These are phyloP conservation scores for Tadarida brasiliensis DNA, from an alignment of 2,797 vertebrate species.

Conservation along the genomic window DNA sequence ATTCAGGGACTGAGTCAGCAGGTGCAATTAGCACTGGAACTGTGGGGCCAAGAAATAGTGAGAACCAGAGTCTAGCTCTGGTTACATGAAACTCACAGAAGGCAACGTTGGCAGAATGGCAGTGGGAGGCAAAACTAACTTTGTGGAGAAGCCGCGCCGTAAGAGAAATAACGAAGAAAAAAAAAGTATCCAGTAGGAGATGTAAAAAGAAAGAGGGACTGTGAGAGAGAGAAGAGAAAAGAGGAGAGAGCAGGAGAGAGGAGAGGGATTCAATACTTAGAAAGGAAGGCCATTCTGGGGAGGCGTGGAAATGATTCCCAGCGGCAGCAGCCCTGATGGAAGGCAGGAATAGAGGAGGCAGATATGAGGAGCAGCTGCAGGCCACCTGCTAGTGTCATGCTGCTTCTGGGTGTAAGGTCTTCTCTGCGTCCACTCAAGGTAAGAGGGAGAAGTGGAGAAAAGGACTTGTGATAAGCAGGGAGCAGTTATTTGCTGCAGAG, in stretches of 20 bases:
- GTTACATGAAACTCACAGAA: not conserved
- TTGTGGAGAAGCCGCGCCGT: not conserved
- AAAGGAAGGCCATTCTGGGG: not conserved
- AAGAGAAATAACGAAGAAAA: not conserved
- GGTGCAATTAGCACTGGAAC: not conserved
- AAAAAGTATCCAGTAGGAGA: not conserved
- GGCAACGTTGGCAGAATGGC: not conserved
- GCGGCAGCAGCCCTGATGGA: not conserved
- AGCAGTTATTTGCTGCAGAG: not conserved
- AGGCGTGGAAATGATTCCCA: not conserved
- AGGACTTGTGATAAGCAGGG: not conserved
- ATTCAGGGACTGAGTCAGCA: not conserved
- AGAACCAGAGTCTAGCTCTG: not conserved
- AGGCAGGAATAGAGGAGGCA: not conserved
- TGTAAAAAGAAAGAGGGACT: not conserved
- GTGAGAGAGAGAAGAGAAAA: not conserved
- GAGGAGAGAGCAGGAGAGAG: not conserved
- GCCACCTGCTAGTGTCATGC: accelerated
- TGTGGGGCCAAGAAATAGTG: not conserved
- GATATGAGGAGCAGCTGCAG: not conserved
- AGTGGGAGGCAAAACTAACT: not conserved
- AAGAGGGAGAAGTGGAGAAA: not conserved
- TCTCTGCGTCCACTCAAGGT: not conserved
- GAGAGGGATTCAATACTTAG: not conserved
- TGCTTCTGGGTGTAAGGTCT: not conserved